Evolutionary conservation across 2,797 vertebrate species (phyloP), one percentile per base, ranked within the genome.

Genomic region (Taeniopygia guttata): DNA sequence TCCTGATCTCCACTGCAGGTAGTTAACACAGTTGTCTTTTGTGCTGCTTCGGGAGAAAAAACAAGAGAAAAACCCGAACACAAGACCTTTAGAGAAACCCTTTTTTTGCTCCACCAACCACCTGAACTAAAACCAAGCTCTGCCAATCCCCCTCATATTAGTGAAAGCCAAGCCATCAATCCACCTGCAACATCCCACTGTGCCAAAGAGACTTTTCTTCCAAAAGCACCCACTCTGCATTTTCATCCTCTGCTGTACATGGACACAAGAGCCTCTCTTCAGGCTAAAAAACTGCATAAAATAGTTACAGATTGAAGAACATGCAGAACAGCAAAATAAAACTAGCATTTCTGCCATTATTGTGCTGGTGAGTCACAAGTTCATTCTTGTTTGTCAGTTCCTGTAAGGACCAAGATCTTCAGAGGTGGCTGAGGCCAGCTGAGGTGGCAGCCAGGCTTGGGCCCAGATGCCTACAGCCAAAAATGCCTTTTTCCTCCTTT

Each of bases 381-480:
- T 93, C 67, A 56, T 46, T 86, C 80, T 13, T 70, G 59, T 79
- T 93, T 87, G 90, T 87, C 95, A 95, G 91, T 63, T 91, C 80
- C 83, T 76, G 16, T 60, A 89, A 93, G 74, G 68, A 38, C 56
- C 80, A 25, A 49, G 42, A 40, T 72, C 79, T 64, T 62, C 89
- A 85, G 54, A 87, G 36, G 80, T 3, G 8, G 74, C 84, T 56
- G 91, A 70, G 89, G 82, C 64, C 87, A 80, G 3, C 36, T 12
- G 74, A 59, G 72, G 40, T 4, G 4, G 58, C 73, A 80, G 78
- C 78, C 72, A 83, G 69, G 64, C 62, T 68, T 22, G n/a, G 68
- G 20, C 30, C 10, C 76, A 25, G 15, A 36, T 26, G 45, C 84
- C 77, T 90, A 30, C n/a, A 70, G 87, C 60, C 84, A 87, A 54